Evolutionary conservation across 2,797 vertebrate species (phyloP), one percentile per base, ranked within the genome.

Genomic region (Megalops cyprinoides): DNA sequence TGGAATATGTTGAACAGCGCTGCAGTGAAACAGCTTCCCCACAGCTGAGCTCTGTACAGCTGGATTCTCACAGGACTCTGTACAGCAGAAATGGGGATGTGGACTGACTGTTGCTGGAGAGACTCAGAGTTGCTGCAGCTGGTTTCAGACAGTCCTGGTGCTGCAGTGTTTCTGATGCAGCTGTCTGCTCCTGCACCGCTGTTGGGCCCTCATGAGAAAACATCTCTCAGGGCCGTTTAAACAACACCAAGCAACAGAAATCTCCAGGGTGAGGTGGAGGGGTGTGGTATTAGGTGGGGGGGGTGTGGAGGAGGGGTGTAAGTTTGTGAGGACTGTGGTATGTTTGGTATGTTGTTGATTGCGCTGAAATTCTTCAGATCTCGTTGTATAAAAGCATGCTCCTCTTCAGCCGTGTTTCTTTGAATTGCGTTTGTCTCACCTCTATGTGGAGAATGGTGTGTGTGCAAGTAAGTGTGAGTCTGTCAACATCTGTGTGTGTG

Each of bases 361-460:
- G 5, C 76, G 28, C 25, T 37, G 2, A 55, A 56, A 56, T 20
- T 39, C 23, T 76, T 51, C 51, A 39, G 75, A 51, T 55, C 34
- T 39, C 51, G 56, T 49, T 34, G 39, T 53, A 37, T 28, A 76
- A 76, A 42, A 76, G 31, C 75, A 76, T 76, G 75, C 34, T 76
- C 15, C 39, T 42, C 46, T 67, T 15, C 39, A 56, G 44, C 39
- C 23, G 62, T 44, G 44, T 39, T 48, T 65, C 31, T 56, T 46
- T 46, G 4, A 69, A 46, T 48, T 31, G 25, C 25, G n/a, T 65
- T 58, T 79, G 25, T 67, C 44, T 48, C 28, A 76, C 49, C 69
- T 69, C 20, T 69, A 25, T 69, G 25, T 69, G 65, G 31, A 67
- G 14, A 34, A 67, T 3, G 5, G 28, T 3, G 28, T 12, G 25